These are phyloP conservation scores for Pseudochromis fuscus DNA, from an alignment of 2,797 vertebrate species.

Conservation along the genomic window DNA sequence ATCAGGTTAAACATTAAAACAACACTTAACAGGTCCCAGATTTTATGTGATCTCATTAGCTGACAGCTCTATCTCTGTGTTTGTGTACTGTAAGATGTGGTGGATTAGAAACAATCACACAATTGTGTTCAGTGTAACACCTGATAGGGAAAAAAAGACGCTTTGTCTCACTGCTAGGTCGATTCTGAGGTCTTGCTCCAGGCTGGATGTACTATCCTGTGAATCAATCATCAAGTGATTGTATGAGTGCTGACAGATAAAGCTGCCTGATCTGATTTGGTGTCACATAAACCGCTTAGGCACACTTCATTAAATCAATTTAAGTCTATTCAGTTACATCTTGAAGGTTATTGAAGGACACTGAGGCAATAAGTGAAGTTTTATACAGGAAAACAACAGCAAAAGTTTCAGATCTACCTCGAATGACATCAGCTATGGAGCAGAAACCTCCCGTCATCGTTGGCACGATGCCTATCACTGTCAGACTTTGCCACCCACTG, in stretches of 20 bases:
- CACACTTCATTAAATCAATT: constrained; percentile 61
- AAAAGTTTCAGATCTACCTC: constrained; percentile 39
- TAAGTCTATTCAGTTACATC: constrained; percentile 21
- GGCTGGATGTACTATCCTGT: constrained; percentile 31
- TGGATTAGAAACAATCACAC: background rate
- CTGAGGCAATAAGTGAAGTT: background rate
- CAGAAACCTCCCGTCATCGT: constrained; percentile 70
- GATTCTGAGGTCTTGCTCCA: background rate
- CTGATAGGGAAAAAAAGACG: constrained; percentile 8
- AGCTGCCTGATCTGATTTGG: constrained; percentile 50
- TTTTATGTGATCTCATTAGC: constrained; percentile 15
- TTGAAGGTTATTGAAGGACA: constrained; percentile 35
- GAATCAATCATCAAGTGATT: constrained; percentile 49
- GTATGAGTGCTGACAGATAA: constrained; percentile 36
- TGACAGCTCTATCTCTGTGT: background rate
- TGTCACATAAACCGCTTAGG: constrained; percentile 32
- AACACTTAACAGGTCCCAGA: constrained; percentile 20
- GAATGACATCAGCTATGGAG: constrained; percentile 66
- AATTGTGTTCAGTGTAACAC: background rate
- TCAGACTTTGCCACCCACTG: constrained; percentile 77
- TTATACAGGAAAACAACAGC: constrained; percentile 3
- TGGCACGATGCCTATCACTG: constrained; percentile 80
- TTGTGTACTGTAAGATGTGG: background rate
- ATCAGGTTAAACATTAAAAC: background rate
- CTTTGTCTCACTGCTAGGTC: background rate